phyloP scores from a whole-genome alignment of 1,140 invertebrate genomes.

The Glossosoma conforme region DNA sequence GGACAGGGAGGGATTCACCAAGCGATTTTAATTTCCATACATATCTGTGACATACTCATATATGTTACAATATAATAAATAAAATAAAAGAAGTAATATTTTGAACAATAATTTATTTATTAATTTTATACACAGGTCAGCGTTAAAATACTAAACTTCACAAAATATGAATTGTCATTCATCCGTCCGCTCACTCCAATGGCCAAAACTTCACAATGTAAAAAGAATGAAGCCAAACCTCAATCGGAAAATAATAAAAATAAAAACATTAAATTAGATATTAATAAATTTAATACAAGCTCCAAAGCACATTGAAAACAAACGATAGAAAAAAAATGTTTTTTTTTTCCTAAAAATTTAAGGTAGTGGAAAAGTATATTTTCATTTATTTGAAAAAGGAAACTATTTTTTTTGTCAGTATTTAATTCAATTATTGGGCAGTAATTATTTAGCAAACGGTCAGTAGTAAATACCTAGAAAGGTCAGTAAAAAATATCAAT shows the following conservation, averaged over 20 bases:
- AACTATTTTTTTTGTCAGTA: too few species aligned
- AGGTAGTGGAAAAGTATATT: too few species aligned
- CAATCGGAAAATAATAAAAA: background rate
- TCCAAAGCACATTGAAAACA: background rate
- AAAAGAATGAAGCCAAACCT: background rate
- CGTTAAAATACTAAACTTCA: constrained; percentile 14
- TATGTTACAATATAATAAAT: background rate
- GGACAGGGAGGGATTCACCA: too few species aligned
- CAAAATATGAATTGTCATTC: constrained; percentile 4
- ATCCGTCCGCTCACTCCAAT: background rate
- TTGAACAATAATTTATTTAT: constrained; percentile 23
- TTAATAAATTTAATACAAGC: background rate
- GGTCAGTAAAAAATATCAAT: too few species aligned
- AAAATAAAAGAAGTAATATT: constrained; percentile 11
- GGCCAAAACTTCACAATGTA: background rate
- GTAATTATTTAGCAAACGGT: too few species aligned
- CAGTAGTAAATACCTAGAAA: too few species aligned
- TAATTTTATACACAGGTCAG: constrained; percentile 18
- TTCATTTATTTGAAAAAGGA: too few species aligned
- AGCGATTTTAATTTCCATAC: background rate
- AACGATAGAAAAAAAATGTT: background rate
- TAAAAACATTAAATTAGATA: background rate
- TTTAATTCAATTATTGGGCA: too few species aligned
- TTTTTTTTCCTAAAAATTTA: background rate
- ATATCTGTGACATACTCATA: background rate